phyloP scores from a whole-genome alignment of 2,888 invertebrate genomes.

The Allophyes oxyacanthae region DNA sequence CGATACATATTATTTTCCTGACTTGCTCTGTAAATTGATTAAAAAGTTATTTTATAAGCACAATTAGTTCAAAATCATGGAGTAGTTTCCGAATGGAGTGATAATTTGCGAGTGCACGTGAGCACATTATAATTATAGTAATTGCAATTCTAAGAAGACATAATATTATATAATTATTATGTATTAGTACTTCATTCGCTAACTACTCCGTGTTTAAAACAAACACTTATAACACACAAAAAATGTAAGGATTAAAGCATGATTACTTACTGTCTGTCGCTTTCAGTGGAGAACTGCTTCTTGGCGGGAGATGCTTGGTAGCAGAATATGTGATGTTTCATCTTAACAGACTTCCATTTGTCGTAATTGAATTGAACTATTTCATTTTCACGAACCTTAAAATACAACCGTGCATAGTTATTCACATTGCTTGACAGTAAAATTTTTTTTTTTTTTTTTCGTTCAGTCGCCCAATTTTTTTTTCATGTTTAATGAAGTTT shows the following conservation, averaged over 20 bases:
- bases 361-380: conserved; percentile 95
- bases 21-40: conserved; percentile 85
- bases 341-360: conserved; percentile 94
- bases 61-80: conserved; percentile 26
- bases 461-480: too few relatives aligned
- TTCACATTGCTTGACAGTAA: too few relatives aligned
- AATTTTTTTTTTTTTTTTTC: too few relatives aligned
- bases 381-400: conserved; percentile 93
- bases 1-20: conserved; percentile 86
- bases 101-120: neutral
- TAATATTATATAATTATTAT: too few relatives aligned
- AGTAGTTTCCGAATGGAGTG: conserved; percentile 30
- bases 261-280: conserved; percentile 89
- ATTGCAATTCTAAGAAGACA: neutral
- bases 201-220: conserved; percentile 21
- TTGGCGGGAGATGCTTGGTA: conserved; percentile 96
- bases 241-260: conserved; percentile 23
- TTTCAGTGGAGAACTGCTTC: conserved; percentile 94
- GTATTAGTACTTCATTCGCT: conserved; percentile 16
- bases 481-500: too few relatives aligned
- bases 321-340: conserved; percentile 97
- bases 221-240: conserved; percentile 36
- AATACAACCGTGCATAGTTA: neutral
- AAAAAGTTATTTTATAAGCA: conserved; percentile 55
- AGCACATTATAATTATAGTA: neutral